These are phyloP conservation scores for Cavia aperea DNA, from an alignment of 2,113 vertebrate genomes.

Conservation along the genomic window DNA sequence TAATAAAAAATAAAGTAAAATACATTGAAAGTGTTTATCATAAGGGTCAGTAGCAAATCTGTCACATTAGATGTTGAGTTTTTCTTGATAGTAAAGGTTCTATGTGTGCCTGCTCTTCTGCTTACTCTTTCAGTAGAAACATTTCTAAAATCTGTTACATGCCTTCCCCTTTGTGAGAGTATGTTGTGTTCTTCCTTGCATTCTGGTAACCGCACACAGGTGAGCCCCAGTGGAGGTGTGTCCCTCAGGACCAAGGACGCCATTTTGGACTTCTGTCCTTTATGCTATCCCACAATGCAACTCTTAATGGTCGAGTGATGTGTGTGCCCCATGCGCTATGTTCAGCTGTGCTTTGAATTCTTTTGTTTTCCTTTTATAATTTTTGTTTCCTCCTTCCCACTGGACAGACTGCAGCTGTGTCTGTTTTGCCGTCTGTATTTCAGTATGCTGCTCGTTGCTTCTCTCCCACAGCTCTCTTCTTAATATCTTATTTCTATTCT, in stretches of 20 bases:
- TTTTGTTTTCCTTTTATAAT: slow-evolving; percentile 34
- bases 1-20: not conserved
- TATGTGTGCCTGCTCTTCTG: not conserved
- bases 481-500: slow-evolving; percentile 63
- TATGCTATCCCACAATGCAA: not conserved
- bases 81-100: slow-evolving; percentile 1
- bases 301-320: not conserved
- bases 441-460: not conserved
- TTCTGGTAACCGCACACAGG: not conserved
- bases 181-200: not conserved
- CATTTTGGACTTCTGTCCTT: not conserved
- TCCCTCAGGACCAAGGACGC: not conserved
- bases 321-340: not conserved
- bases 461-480: slow-evolving; percentile 36
- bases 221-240: not conserved
- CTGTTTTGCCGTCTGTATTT: not conserved
- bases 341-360: slow-evolving; percentile 25
- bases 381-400: slow-evolving; percentile 52
- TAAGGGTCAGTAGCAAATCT: not conserved
- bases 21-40: not conserved
- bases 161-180: not conserved
- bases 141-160: not conserved
- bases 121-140: slow-evolving; percentile 13
- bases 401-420: not conserved
- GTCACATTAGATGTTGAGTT: not conserved